Evolutionary conservation across 2,113 vertebrate species (phyloP), one percentile per base, ranked within the genome.

Genomic region (Gambusia holbrooki): DNA sequence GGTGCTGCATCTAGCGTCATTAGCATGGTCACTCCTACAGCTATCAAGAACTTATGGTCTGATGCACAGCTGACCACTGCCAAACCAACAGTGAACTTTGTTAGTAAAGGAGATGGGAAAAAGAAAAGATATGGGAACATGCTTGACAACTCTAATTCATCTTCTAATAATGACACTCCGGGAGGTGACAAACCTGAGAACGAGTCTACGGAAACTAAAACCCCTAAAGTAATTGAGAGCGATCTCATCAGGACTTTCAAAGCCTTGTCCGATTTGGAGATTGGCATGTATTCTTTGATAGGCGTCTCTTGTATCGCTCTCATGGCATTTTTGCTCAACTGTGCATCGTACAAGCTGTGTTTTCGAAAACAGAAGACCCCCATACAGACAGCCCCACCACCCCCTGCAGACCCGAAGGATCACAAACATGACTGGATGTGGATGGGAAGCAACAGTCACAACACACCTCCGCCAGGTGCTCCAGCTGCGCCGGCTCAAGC

Each of bases 361-460:
- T 95, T 95, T 85, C 91, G 94, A 10, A 94, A 92, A 70, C 96
- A 96, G 25, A 97, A 96, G 72, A 91, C 90, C 5, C 95, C 96
- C 7, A 90, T 95, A 0, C 95, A 96, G 37, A 67, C 78, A 0
- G 95, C 93, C 60, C 94, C 94, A 8, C 85, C 90, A 61, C 95
- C 94, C 28, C 62, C 85, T 5, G 65, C 92, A 81, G 95, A 94
- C 72, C 94, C 93, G 0, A 75, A 96, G 85, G 95, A 95, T 70
- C 96, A 96, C 84, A 93, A 95, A 4, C 97, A 98, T 0, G 96
- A 97, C 92, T 99, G 97, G 97, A 95, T 98, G 1, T 96, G 96
- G 82, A 85, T 99, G 73, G 96, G 94, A 62, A 93, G 93, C 81
- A 88, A 64, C 37, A 92, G 88, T 71, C 32, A 89, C 0, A 87